Percentiles rank a stretch among this genome's conserved stretches.
Evolutionary conservation across 2,113 vertebrate species (phyloP).

Genomic region (Chinchilla lanigera): DNA sequence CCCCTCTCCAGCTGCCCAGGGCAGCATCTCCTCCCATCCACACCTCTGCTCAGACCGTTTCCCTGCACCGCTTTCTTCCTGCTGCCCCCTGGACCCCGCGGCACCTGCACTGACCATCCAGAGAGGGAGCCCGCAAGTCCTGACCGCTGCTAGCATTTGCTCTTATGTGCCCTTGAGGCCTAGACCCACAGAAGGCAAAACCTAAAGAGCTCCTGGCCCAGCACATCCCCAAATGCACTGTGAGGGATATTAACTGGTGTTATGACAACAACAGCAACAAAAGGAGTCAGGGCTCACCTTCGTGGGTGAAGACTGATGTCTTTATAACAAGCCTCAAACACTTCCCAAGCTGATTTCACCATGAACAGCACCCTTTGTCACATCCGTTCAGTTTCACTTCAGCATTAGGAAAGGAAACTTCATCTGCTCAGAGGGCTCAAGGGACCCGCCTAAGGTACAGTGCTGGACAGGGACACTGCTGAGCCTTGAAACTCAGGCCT

Average conservation of each 20-base stretch:
- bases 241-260: neutral
- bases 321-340: neutral
- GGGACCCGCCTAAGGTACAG: neutral
- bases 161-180: neutral
- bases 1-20: neutral
- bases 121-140: neutral
- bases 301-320: neutral
- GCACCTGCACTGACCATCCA: neutral
- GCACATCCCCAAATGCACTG: neutral
- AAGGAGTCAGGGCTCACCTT: neutral
- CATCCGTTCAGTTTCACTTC: neutral
- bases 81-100: neutral
- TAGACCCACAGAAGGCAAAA: neutral
- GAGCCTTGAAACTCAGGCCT: neutral
- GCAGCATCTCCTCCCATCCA: fast-evolving
- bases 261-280: neutral
- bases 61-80: neutral
- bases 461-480: neutral
- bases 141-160: neutral
- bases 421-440: neutral
- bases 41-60: neutral
- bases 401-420: neutral
- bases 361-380: neutral
- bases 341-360: neutral
- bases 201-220: neutral